phyloP scores from a whole-genome alignment of 2,797 vertebrate species.

The Phataginus tetradactyla region DNA sequence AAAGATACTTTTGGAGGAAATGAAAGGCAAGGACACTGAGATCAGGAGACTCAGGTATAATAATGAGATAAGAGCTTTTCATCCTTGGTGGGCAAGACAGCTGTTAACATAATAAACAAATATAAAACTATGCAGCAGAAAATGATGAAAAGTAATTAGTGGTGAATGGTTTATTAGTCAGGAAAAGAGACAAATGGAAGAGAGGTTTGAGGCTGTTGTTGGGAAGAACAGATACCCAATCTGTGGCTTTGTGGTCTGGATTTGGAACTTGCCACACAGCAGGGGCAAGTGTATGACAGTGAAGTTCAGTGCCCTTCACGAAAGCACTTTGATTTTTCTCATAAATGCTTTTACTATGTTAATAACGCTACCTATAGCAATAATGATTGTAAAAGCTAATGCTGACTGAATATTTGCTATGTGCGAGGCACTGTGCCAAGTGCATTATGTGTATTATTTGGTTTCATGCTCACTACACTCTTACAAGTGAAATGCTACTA shows the following conservation, averaged over 20 bases:
- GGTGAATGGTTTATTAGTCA: conserved; percentile 59
- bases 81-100: conserved; percentile 58
- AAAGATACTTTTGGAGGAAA: background rate
- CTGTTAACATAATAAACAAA: conserved; percentile 65
- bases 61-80: conserved; percentile 57
- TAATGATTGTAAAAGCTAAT: background rate
- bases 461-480: background rate
- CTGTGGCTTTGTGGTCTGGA: background rate
- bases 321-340: background rate
- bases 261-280: background rate
- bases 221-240: background rate
- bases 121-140: conserved; percentile 64
- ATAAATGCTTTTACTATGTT: background rate
- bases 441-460: background rate
- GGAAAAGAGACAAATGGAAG: conserved; percentile 37
- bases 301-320: background rate
- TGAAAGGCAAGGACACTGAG: background rate
- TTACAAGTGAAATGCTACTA: background rate
- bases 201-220: background rate
- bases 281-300: background rate
- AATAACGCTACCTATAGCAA: background rate
- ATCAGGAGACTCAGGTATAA: conserved; percentile 6
- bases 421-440: background rate
- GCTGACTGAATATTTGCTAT: background rate
- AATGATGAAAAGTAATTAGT: conserved; percentile 68